These are phyloP conservation scores for Papilio machaon DNA, from an alignment of 1,140 invertebrate species.

Conservation along the genomic window DNA sequence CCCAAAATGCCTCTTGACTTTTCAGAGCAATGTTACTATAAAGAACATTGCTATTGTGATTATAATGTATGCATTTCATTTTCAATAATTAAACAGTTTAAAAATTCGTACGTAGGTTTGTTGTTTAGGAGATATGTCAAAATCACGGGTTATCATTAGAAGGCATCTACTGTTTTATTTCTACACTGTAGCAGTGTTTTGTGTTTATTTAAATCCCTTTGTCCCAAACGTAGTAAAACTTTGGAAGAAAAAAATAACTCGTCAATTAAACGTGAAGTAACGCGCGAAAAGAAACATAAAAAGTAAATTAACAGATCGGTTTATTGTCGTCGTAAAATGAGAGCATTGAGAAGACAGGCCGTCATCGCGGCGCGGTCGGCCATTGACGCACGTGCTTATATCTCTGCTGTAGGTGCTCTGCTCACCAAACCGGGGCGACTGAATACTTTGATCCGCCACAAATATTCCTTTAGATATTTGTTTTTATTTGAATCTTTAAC, in stretches of 20 bases:
- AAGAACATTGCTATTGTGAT: neutral
- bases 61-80: neutral
- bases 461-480: neutral
- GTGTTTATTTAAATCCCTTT: slow-evolving; percentile 13
- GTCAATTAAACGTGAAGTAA: slow-evolving; percentile 6
- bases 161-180: neutral
- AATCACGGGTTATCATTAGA: neutral
- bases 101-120: neutral
- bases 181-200: neutral
- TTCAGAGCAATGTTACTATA: neutral
- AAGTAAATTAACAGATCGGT: slow-evolving; percentile 25
- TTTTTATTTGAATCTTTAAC: neutral
- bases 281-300: slow-evolving; percentile 20
- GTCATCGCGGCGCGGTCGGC: neutral
- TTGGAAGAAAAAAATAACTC: neutral
- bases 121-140: neutral
- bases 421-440: neutral
- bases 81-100: neutral
- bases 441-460: neutral
- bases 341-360: neutral
- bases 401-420: no score
- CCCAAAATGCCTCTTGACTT: neutral
- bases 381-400: neutral
- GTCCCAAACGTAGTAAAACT: slow-evolving; percentile 4
- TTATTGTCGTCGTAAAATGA: slow-evolving; percentile 9